These are phyloP conservation scores for Drosophila rubida DNA, from an alignment of 2,888 invertebrate genomes.

Conservation along the genomic window DNA sequence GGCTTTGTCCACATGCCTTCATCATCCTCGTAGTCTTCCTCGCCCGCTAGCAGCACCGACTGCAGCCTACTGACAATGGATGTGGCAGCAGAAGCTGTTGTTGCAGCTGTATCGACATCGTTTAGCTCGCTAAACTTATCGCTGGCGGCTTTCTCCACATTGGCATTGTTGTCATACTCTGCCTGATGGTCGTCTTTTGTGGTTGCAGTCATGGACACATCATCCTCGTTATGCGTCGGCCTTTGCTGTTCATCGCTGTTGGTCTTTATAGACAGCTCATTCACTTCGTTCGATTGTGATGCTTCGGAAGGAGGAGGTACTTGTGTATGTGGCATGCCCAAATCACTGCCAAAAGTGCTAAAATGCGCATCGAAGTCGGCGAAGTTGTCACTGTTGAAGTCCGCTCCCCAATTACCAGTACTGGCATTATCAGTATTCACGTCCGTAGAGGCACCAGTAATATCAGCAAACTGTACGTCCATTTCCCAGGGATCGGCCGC, in stretches of 20 bases:
- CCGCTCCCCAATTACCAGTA: conserved; percentile 73
- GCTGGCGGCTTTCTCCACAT: conserved; percentile 77
- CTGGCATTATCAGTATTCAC: conserved; percentile 52
- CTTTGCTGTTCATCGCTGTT: conserved; percentile 22
- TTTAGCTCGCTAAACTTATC: conserved; percentile 48
- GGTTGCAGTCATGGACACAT: conserved; percentile 37
- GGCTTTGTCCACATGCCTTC: conserved; percentile 83
- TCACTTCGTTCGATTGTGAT: conserved; percentile 10
- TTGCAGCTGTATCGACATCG: conserved; percentile 40
- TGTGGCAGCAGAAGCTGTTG: conserved; percentile 43
- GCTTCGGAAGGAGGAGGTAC: conserved; percentile 13
- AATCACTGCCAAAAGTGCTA: conserved; percentile 78
- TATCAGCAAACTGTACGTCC: conserved; percentile 75
- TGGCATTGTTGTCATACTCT: conserved; percentile 83
- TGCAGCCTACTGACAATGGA: conserved; percentile 66
- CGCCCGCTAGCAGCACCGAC: conserved; percentile 72
- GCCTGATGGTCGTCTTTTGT: conserved; percentile 53
- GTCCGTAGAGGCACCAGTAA: conserved; percentile 55
- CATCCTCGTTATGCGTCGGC: conserved; percentile 34
- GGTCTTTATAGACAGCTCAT: conserved; percentile 13
- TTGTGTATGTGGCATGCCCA: conserved; percentile 61
- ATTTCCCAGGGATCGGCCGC: conserved; percentile 80
- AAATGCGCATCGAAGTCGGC: conserved; percentile 84
- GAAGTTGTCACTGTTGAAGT: conserved; percentile 82
- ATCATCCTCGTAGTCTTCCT: conserved; percentile 80